phyloP scores from a whole-genome alignment of 2,797 vertebrate species.

The Ara ararauna region DNA sequence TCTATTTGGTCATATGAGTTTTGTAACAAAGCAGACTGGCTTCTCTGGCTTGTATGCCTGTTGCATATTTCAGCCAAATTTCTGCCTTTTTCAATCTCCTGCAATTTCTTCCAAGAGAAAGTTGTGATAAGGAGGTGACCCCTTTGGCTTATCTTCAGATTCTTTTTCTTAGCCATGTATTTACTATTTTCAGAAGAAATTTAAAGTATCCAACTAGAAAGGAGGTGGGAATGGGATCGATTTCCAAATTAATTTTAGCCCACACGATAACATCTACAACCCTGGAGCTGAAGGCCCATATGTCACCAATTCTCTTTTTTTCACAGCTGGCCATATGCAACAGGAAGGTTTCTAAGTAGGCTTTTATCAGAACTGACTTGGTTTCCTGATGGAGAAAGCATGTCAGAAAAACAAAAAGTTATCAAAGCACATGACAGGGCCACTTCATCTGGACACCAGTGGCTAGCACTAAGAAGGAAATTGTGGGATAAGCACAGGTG shows the following conservation, averaged over 20 bases:
- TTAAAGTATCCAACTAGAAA: not conserved
- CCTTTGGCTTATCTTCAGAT: not conserved
- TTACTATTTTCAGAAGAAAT: not conserved
- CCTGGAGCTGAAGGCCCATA: not conserved
- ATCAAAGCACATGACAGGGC: not conserved
- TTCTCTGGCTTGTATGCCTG: not conserved
- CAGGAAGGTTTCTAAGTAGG: not conserved
- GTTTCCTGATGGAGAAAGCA: not conserved
- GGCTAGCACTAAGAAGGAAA: not conserved
- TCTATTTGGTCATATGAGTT: not conserved
- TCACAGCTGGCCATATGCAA: not conserved
- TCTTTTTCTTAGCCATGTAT: not conserved
- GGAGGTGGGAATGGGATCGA: no score
- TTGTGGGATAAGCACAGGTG: not conserved
- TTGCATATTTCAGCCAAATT: not conserved
- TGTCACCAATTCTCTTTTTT: not conserved
- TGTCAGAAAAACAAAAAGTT: not conserved
- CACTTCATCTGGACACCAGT: not conserved
- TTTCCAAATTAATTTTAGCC: not conserved
- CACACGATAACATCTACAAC: not conserved
- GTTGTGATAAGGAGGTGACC: not conserved
- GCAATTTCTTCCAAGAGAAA: not conserved
- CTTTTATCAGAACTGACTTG: not conserved
- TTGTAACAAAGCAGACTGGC: not conserved
- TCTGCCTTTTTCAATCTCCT: not conserved